Conservation (phyloP, 2,888 invertebrate genomes). For the Timema podura region DNA sequence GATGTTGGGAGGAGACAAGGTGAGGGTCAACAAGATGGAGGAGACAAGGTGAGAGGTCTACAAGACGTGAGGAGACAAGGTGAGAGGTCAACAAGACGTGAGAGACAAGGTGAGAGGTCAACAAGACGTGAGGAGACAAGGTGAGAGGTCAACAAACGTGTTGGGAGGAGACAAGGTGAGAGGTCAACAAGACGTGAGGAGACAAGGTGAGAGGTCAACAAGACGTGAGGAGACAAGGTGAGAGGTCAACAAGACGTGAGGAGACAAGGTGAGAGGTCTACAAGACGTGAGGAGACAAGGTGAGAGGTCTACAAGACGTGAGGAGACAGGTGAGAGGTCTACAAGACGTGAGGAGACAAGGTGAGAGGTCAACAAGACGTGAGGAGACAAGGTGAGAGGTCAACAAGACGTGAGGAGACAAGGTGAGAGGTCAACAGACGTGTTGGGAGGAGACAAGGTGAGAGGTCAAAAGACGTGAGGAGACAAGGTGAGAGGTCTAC, state of each 20-base stretch:
- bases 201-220: background rate
- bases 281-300: too few species aligned
- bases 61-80: background rate
- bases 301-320: background rate
- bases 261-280: background rate
- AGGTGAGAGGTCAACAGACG: background rate
- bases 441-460: slow-evolving; percentile 6
- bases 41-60: too few species aligned
- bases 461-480: too few species aligned
- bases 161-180: too few species aligned
- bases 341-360: too few species aligned
- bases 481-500: background rate
- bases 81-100: too few species aligned
- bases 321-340: background rate
- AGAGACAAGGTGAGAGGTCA: background rate
- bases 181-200: background rate
- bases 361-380: background rate
- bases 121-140: background rate
- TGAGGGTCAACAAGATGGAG: too few species aligned
- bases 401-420: too few species aligned
- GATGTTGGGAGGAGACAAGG: too few species aligned
- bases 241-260: background rate
- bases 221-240: too few species aligned
- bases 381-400: background rate
- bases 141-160: too few species aligned